Base-by-base conservation (phyloP, 2,797 vertebrate genomes). In the Arrhamphus sclerolepis region DNA sequence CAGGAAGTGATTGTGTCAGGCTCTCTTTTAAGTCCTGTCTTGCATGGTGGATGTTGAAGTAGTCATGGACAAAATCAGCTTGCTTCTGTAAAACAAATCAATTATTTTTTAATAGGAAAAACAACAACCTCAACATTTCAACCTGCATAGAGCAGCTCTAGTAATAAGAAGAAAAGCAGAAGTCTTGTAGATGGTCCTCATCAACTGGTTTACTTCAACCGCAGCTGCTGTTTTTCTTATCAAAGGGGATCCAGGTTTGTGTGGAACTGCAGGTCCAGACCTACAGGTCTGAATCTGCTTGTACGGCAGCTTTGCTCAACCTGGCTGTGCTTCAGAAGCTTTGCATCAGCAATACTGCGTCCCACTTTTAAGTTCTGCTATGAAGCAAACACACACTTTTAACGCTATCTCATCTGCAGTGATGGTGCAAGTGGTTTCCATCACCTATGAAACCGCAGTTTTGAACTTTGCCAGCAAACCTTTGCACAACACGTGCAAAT, bases 231-330 rank as follows among this genome's bases (percentile, higher is more conserved):
- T 48, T 62, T 68, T 49, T 29, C 50, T 56, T 46, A 46, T 64
- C 24, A 28, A 42, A 18, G 40, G 46, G 38, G 41, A 59, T 20
- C 17, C 53, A 55, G 56, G 17, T 43, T 49, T 61, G 31, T 56
- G 59, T 2, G 38, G 48, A 65, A 41, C 52, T 49, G 44, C 56
- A 65, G 47, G 62, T 58, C 62, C 56, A 61, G 28, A 57, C 26
- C 38, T 49, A 29, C 46, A 67, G 56, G 59, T 71, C 57, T 50
- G 54, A 50, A 54, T 34, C 29, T 41, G 24, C 46, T 50, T 40
- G 17, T 11, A 22, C 39, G 50, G 50, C 31, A 61, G 48, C 17
- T 52, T 31, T 34, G 34, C 55, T 44, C 29, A 63, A 10, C 21
- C 13, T 21, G 42, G 31, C 61, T 59, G 31, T 56, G 26, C 49